These are phyloP conservation scores for Turnix velox DNA, from an alignment of 2,113 vertebrate genomes.

Conservation along the genomic window DNA sequence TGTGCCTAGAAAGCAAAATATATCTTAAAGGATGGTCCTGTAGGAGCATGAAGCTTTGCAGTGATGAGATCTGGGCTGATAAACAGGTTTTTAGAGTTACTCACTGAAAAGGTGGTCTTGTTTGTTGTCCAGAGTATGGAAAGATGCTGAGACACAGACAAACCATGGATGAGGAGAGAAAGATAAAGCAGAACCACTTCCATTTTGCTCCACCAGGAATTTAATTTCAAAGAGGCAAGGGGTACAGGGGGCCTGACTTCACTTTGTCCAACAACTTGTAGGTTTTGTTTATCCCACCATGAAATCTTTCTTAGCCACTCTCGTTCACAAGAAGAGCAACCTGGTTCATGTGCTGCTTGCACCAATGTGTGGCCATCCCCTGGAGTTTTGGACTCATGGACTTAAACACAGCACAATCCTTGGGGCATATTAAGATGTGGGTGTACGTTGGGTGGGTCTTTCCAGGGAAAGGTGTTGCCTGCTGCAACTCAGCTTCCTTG, in stretches of 20 bases:
- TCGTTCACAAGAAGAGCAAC: not conserved
- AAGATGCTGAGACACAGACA: not conserved
- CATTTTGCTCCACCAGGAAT: not conserved
- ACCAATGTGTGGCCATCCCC: not conserved
- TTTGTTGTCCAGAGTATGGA: not conserved
- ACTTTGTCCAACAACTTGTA: not conserved
- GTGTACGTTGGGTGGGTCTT: not conserved
- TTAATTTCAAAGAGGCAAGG: not conserved
- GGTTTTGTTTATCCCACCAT: not conserved
- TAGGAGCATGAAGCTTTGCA: not conserved
- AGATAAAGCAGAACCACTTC: not conserved
- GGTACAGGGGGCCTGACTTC: not conserved
- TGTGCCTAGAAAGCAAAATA: not conserved
- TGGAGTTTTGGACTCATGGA: not conserved
- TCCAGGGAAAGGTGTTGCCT: not conserved
- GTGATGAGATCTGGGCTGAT: not conserved
- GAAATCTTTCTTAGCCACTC: not conserved
- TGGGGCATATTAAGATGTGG: not conserved
- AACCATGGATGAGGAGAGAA: not conserved
- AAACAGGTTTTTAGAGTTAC: not conserved
- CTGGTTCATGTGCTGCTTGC: not conserved
- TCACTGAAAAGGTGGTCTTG: not conserved
- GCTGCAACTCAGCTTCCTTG: not conserved
- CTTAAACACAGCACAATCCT: not conserved
- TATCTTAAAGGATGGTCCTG: not conserved